phyloP scores from a whole-genome alignment of 2,113 vertebrate species.

The Prunella himalayana region DNA sequence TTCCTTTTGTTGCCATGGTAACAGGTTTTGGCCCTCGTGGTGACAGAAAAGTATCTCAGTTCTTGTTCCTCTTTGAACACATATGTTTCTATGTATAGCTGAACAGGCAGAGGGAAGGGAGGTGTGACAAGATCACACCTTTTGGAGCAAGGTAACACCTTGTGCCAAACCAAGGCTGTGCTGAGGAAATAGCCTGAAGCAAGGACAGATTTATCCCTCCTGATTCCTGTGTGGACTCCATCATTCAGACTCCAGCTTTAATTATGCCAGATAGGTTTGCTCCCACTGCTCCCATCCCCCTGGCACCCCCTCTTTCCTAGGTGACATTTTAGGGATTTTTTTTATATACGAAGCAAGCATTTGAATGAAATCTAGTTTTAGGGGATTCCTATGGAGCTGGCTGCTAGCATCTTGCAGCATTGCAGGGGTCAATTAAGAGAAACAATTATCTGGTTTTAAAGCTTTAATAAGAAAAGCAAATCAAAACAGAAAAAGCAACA shows the following conservation, averaged over 20 bases:
- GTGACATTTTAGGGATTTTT: slow-evolving; percentile 63
- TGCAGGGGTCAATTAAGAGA: slow-evolving; percentile 69
- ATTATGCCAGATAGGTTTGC: slow-evolving; percentile 28
- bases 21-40: slow-evolving; percentile 71
- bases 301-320: slow-evolving; percentile 14
- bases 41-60: slow-evolving; percentile 69
- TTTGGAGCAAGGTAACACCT: slow-evolving; percentile 52
- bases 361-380: slow-evolving; percentile 64
- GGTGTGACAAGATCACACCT: slow-evolving; percentile 47
- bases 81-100: slow-evolving; percentile 60
- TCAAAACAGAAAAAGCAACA: background rate
- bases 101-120: slow-evolving; percentile 26
- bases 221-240: background rate
- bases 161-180: slow-evolving; percentile 13
- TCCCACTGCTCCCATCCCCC: background rate
- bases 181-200: slow-evolving; percentile 50
- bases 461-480: slow-evolving; percentile 57
- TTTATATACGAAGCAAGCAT: slow-evolving; percentile 52
- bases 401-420: slow-evolving; percentile 52
- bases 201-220: slow-evolving; percentile 49
- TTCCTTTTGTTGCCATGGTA: slow-evolving; percentile 71
- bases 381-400: slow-evolving; percentile 59
- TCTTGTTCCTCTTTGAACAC: slow-evolving; percentile 67
- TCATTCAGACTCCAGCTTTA: slow-evolving; percentile 15
- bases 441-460: slow-evolving; percentile 65